Percentiles rank a stretch among this genome's conserved stretches.
phyloP scores from a whole-genome alignment of 2,888 invertebrate species.

The Cryptocephalus primarius region DNA sequence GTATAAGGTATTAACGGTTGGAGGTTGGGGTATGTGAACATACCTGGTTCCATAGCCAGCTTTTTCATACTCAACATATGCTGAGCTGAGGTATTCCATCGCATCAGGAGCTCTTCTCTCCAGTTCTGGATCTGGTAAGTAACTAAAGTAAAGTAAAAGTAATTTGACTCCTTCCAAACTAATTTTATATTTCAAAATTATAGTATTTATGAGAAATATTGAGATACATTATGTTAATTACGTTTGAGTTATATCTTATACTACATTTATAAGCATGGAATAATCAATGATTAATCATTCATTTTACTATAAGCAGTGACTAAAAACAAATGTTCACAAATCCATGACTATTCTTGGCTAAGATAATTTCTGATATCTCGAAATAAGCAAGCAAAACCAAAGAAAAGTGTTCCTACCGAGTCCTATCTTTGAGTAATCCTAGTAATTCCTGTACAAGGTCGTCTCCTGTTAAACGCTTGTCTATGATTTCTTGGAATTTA shows the following conservation, averaged over 20 bases:
- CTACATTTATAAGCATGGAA: too few species aligned
- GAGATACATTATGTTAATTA: background rate
- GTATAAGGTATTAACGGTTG: too few species aligned
- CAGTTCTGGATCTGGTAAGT: constrained; percentile 62
- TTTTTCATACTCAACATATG: constrained; percentile 46
- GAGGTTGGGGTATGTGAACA: background rate
- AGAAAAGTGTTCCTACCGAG: constrained; percentile 19
- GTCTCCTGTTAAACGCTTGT: constrained; percentile 32
- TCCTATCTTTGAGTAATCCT: constrained; percentile 47
- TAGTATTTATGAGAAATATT: too few species aligned
- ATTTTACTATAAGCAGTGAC: too few species aligned
- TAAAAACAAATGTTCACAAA: too few species aligned
- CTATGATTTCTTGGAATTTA: constrained; percentile 47
- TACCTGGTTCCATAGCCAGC: constrained; percentile 51
- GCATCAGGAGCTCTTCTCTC: constrained; percentile 42
- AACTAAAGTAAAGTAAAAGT: constrained; percentile 36
- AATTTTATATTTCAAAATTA: too few species aligned
- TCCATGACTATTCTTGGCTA: too few species aligned
- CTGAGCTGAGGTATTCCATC: constrained; percentile 44
- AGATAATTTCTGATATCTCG: too few species aligned
- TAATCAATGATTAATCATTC: too few species aligned
- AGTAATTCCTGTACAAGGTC: constrained; percentile 46
- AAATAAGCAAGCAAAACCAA: too few species aligned
- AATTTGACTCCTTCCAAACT: too few species aligned
- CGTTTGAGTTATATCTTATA: too few species aligned